Evolutionary conservation across 2,888 invertebrate genomes (phyloP).

Genomic region (Oligia fasciuncula): DNA sequence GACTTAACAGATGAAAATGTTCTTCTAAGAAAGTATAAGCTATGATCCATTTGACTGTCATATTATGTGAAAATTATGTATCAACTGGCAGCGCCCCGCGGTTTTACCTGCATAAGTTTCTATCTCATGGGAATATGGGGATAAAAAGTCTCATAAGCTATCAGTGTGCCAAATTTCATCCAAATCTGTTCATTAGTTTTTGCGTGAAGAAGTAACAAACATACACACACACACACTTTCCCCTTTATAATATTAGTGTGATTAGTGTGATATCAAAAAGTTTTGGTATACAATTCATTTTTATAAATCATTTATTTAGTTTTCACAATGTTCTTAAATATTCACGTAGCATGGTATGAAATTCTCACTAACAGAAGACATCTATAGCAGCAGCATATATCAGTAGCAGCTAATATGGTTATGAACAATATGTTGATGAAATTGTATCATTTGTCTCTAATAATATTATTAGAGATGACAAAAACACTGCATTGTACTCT

Average conservation of each 20-base stretch:
- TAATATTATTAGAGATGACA: constrained; percentile 12
- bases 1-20: neutral
- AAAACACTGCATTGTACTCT: neutral
- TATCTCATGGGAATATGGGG: too few species aligned
- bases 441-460: neutral
- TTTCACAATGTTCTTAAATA: neutral
- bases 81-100: too few species aligned
- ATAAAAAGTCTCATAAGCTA: too few species aligned
- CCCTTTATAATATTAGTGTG: too few species aligned
- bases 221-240: too few species aligned
- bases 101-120: too few species aligned
- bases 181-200: too few species aligned
- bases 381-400: too few species aligned
- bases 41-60: neutral
- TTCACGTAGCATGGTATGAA: neutral
- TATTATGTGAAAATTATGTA: neutral
- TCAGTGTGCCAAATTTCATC: too few species aligned
- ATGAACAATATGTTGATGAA: neutral
- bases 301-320: neutral
- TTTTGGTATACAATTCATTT: neutral
- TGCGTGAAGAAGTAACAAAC: too few species aligned
- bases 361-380: too few species aligned
- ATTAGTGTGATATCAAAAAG: neutral
- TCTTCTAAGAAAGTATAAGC: neutral
- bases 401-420: neutral